Conservation (phyloP, 2,888 invertebrate genomes). For the Lamellibrachia satsuma region DNA sequence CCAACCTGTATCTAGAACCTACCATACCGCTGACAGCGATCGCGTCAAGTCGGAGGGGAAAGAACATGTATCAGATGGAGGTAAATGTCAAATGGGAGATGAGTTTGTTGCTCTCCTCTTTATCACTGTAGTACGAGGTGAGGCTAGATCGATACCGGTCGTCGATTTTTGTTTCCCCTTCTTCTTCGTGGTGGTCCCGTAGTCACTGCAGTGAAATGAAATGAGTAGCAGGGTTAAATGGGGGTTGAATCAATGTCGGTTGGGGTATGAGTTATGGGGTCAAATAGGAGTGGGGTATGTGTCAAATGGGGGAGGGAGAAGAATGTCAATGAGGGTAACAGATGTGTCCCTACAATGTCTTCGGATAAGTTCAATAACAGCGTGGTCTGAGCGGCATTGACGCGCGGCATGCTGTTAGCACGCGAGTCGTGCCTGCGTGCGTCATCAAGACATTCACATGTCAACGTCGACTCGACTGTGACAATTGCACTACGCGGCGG, state of each 20-base stretch:
- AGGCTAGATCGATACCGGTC: too few relatives aligned
- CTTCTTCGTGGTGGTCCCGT: too few relatives aligned
- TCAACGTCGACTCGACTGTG: neutral
- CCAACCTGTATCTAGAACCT: too few relatives aligned
- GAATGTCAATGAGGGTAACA: neutral
- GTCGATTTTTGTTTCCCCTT: too few relatives aligned
- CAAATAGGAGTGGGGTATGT: neutral
- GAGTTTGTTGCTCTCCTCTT: too few relatives aligned
- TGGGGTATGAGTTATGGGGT: neutral
- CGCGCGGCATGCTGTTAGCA: neutral
- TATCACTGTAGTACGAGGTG: too few relatives aligned
- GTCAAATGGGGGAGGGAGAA: neutral
- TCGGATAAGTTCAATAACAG: neutral
- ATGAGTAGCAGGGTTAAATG: neutral
- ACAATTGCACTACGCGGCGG: neutral
- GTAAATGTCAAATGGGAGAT: too few relatives aligned
- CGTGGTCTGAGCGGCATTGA: neutral
- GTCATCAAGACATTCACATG: conserved; percentile 7
- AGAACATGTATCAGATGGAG: too few relatives aligned
- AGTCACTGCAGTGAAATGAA: neutral
- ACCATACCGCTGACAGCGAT: too few relatives aligned
- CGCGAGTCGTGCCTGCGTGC: neutral
- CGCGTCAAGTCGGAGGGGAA: too few relatives aligned
- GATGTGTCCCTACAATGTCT: neutral
- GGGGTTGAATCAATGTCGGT: neutral